Base-by-base conservation (phyloP, 2,113 vertebrate species). In the Sakesphorus luctuosus region DNA sequence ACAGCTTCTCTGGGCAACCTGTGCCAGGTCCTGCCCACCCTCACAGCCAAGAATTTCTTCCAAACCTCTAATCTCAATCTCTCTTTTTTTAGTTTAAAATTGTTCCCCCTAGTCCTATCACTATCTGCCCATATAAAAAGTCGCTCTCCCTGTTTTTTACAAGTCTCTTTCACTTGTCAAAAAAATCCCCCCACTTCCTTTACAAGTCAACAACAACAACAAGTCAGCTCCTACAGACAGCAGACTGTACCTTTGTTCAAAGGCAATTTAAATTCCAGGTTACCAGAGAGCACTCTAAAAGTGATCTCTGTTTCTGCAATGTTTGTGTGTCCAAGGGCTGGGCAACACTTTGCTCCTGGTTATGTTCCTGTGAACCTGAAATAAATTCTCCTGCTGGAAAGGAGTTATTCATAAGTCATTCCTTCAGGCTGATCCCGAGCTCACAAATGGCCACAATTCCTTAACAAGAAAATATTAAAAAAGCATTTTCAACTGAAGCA, bases 221-320 rank as follows among this genome's bases (percentile, higher is more conserved):
- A 46, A 63, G 23, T 18, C 66, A 68, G 19, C 11, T n/a, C 33
- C 17, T 3, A 26, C 0, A 1, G 50, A 55, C 0, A 80, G 13
- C 33, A 59, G n/a, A 29, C 0, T 1, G 6, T 25, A 35, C 23
- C 74, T 81, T 11, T 44, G 20, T 55, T 71, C 52, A 71, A 84
- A 87, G 47, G 33, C 38, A 72, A 63, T 43, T 94, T 35, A 25
- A 82, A 72, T 43, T 46, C 52, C 21, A 46, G 50, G 55, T 62
- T 75, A 35, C 31, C 29, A 9, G 55, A 87, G 50, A 69, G 18
- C 38, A 10, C 35, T 67, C 40, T 50, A 11, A 25, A 76, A 31
- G 44, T 11, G 40, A 55, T 67, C 43, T 63, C 58, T 20, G 20
- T 40, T 68, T 50, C 75, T 73, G 58, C 26, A 53, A 67, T 10